Base-by-base conservation (phyloP, 2,113 vertebrate genomes). In the Aythya baeri region DNA sequence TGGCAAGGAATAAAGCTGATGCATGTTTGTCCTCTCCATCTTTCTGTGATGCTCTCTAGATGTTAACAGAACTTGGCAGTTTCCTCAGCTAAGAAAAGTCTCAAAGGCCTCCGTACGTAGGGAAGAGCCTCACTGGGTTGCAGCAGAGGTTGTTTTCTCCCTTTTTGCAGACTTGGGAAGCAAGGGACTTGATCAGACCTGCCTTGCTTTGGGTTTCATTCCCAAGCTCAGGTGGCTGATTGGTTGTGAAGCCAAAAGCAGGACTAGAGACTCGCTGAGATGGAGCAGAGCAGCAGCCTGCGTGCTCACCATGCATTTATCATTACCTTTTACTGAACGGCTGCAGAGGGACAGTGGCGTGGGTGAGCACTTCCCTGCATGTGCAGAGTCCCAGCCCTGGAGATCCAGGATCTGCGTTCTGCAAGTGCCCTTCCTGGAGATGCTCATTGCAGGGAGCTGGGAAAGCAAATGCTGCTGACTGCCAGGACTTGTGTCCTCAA, bases 191-290 rank as follows among this genome's bases (percentile, higher is more conserved):
- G 36, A 55, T 82, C 71, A 65, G 21, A 55, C 22, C 31, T 86
- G 86, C 58, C 44, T 31, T 17, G 32, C 6, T 85, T 82, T 1
- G 3, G 36, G 22, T 81, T 72, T 85, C 90, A 41, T 61, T 79
- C 54, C 9, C 25, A 65, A 43, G 18, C 17, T 72, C 0, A 0
- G 14, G 13, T 72, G 67, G 25, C 77, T 84, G 41, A 21, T 41
- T 15, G 52, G n/a, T 22, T 52, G 18, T 8, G 21, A 76, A 29
- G 23, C 46, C 61, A 38, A 55, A 86, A 63, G 57, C 43, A 63
- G 66, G 54, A 25, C 31, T 14, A 23, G 43, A 55, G 34, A 4
- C 62, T 85, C 32, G 1, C 4, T 57, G 67, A 3, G 10, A 4
- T 9, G 41, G 41, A 38, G 67, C 29, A 46, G 38, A 76, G 54